Conservation (phyloP, 2,797 vertebrate genomes). For the Myotis daubentonii region DNA sequence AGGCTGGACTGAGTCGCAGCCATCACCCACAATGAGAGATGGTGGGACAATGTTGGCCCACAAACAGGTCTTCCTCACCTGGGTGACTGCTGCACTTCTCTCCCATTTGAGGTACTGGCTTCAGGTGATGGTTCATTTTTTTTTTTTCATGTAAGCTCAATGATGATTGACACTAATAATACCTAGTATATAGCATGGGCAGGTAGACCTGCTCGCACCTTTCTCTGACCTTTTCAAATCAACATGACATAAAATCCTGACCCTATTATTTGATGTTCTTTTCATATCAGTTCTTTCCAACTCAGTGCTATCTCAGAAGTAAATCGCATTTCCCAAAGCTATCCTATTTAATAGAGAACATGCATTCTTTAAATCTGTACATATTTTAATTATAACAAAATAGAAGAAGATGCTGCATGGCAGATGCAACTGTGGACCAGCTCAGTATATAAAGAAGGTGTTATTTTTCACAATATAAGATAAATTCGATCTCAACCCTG, state of each 20-base stretch:
- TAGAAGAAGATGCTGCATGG: background rate
- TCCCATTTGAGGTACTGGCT: accelerated
- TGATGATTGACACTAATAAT: background rate
- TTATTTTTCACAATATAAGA: background rate
- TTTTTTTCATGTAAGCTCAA: background rate
- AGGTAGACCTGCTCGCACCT: accelerated
- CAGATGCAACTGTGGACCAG: background rate
- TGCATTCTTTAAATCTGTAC: background rate
- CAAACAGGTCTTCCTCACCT: background rate
- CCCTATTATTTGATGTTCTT: background rate
- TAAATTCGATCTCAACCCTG: accelerated
- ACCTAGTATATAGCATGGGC: accelerated
- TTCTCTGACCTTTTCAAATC: background rate
- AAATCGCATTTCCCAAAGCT: background rate
- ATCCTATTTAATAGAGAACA: accelerated
- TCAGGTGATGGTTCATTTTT: background rate
- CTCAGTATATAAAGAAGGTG: background rate
- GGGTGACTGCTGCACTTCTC: accelerated
- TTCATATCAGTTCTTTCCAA: background rate
- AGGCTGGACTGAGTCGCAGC: conserved; percentile 18
- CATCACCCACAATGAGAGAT: background rate
- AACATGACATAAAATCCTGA: background rate
- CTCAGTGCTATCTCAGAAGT: background rate
- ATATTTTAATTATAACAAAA: background rate
- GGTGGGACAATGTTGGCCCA: background rate